Conservation (phyloP, 2,797 vertebrate species). For the Aselliscus stoliczkanus region DNA sequence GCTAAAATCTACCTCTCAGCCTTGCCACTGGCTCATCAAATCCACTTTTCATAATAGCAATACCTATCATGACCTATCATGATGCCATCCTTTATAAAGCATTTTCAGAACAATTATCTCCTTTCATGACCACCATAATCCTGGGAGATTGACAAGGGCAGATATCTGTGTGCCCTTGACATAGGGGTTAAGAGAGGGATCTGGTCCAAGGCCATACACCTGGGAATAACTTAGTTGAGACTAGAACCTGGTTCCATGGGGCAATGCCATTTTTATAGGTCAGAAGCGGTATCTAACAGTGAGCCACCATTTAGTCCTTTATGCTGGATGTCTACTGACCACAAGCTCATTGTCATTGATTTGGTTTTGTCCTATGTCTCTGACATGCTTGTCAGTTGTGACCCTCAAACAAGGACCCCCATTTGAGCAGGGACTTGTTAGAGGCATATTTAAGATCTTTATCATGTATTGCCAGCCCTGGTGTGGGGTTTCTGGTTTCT, state of each 20-base stretch:
- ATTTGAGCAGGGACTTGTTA: not conserved
- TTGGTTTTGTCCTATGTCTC: not conserved
- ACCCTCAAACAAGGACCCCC: not conserved
- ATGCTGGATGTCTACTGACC: not conserved
- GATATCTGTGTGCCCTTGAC: too few relatives aligned
- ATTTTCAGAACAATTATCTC: not conserved
- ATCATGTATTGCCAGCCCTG: not conserved
- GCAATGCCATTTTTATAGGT: not conserved
- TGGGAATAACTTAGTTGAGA: not conserved
- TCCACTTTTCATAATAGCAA: not conserved
- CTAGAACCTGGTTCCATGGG: not conserved
- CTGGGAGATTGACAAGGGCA: not conserved
- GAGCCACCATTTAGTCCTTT: not conserved
- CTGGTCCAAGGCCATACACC: not conserved
- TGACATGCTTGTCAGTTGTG: not conserved
- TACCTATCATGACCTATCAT: not conserved
- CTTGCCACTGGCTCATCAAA: not conserved
- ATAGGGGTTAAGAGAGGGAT: not conserved
- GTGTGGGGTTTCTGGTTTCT: conserved; percentile 29
- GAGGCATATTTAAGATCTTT: not conserved
- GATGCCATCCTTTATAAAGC: not conserved
- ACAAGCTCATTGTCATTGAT: not conserved
- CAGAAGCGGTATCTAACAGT: not conserved
- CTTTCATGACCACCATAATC: not conserved
- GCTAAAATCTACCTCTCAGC: not conserved